Conservation (phyloP, 1,140 invertebrate species). For the Sesamia nonagrioides region DNA sequence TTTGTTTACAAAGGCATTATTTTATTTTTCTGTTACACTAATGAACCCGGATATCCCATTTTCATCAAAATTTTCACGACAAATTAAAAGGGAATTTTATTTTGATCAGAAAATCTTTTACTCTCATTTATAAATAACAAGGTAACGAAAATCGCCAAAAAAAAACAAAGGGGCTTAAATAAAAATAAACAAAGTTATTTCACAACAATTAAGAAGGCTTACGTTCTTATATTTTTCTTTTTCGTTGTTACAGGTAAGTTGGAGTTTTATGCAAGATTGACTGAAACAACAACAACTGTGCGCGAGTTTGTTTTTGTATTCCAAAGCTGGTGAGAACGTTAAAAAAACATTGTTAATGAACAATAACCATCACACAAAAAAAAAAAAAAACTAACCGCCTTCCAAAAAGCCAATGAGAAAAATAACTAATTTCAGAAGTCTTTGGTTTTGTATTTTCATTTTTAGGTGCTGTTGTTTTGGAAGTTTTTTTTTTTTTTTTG, state of each 20-base stretch:
- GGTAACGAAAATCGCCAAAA: background rate
- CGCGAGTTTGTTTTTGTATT: background rate
- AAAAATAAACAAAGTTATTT: conserved; percentile 30
- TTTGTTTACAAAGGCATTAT: background rate
- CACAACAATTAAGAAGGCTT: conserved; percentile 33
- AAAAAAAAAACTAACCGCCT: too few species aligned
- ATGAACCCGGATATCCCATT: conserved; percentile 18
- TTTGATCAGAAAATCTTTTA: conserved; percentile 31
- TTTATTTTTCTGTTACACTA: conserved; percentile 7
- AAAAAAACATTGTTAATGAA: background rate
- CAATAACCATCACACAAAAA: too few species aligned
- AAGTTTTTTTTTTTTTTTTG: too few species aligned
- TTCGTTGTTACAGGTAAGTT: conserved; percentile 50
- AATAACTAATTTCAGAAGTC: too few species aligned
- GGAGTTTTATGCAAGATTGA: background rate
- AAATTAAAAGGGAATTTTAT: conserved; percentile 25
- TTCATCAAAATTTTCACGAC: conserved; percentile 1
- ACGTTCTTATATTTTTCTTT: conserved; percentile 40
- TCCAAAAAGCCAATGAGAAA: too few species aligned
- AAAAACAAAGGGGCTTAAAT: background rate
- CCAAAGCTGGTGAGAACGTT: background rate
- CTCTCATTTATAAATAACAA: conserved; percentile 18
- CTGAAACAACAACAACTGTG: background rate
- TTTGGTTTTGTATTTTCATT: too few species aligned
- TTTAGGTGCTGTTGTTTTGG: too few species aligned